A percentile compares a stretch with the other conserved stretches of the same genome.
These are phyloP conservation scores for Sinocyclocheilus rhinocerous DNA, from an alignment of 2,113 vertebrate species.

Conservation along the genomic window DNA sequence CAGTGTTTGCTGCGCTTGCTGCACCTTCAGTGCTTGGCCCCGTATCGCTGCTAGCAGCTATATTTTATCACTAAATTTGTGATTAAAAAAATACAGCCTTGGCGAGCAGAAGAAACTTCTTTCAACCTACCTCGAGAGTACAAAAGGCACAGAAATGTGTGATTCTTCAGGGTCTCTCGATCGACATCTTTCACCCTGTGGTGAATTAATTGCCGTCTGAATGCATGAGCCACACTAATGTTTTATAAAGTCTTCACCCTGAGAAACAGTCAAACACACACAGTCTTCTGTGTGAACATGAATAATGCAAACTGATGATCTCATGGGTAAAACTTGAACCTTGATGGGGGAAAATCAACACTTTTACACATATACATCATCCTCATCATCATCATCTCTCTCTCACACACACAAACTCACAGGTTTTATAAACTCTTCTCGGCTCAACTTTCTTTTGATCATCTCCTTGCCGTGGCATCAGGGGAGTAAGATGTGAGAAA, in stretches of 20 bases:
- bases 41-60: no score
- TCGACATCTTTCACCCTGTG: not conserved
- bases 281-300: not conserved
- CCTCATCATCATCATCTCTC: no score
- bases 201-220: not conserved
- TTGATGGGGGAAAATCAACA: conserved; percentile 52
- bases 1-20: no score
- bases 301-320: not conserved
- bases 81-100: no score
- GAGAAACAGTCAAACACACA: not conserved
- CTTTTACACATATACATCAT: conserved; percentile 9
- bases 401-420: not conserved
- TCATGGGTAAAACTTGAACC: not conserved
- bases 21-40: no score
- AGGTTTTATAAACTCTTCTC: conserved; percentile 41
- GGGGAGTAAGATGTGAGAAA: conserved; percentile 46
- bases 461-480: conserved; percentile 49
- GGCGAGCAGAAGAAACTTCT: no score
- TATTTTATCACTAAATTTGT: no score
- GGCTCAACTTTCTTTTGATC: conserved; percentile 18
- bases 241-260: not conserved
- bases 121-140: no score
- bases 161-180: not conserved
- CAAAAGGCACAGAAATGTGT: not conserved
- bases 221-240: not conserved